Evolutionary conservation across 2,888 invertebrate species (phyloP), one percentile per base, ranked within the genome.

Genomic region (Tipula helvola): DNA sequence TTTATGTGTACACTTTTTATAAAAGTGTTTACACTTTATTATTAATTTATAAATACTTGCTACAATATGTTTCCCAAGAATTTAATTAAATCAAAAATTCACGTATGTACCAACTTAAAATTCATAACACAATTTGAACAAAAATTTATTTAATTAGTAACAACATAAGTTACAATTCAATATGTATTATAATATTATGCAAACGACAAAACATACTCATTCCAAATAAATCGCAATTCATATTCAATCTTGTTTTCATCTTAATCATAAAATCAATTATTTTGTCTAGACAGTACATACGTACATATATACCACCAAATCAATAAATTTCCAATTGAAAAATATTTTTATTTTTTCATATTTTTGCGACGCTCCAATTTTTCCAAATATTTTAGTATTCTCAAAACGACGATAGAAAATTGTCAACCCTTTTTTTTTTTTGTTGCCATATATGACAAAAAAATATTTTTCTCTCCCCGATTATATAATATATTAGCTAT

Each of bases 341-440:
- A 28, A 28, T 2, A 2, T 28, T 28, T 28, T 28, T 28, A 1
- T 28, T 28, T 71, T 71, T 71, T 71, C 71, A 71, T 71, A 71
- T 71, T 71, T 71, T 71, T 71, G 71, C 18, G 18, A 28, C 71
- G 71, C 71, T 71, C 71, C 71, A 4, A 71, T 71, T 71, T 71
- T 71, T 71, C 10, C 71, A 18, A 71, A 71, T 71, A 71, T 71
- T 71, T 71, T 71, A 71, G 71, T 71, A 84, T 84, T 84, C 84
- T 84, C 84, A 84, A 39, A 41, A 41, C 84, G 84, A 84, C 84
- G 84, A 84, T 84, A 39, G 39, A 84, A 84, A 84, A 39, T 39
- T 84, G 84, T 84, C 84, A 84, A 84, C 84, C 84, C 84, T 84
- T 84, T 84, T 84, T 84, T 28, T 28, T 10, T 18, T 8, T 3